Evolutionary conservation across 2,888 invertebrate species (phyloP), one percentile per base, ranked within the genome.

Genomic region (Cabera pusaria): DNA sequence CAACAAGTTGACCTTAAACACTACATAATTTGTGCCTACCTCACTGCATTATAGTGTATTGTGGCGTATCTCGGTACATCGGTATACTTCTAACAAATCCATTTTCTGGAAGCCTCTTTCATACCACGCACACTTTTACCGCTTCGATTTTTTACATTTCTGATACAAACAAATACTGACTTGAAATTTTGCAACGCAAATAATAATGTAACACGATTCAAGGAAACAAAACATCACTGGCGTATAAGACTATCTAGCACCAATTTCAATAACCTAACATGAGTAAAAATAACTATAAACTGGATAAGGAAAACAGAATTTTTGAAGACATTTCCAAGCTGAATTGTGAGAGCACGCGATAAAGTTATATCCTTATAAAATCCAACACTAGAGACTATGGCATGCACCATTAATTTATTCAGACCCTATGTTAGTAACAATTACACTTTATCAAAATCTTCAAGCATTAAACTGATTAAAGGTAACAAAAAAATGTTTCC

Each of bases 11-110:
- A 58, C 53, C 68, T 74, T 75, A 77, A 26, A 48, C 44, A 61
- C 69, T 75, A 72, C 66, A 71, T 68, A 72, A 56, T 83, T 87
- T 87, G 87, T 86, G 87, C 86, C 81, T 79, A 71, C 65, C 57
- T 64, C 67, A 64, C 62, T 60, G 64, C 41, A 20, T 40, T 36
- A 42, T 39, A 27, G 26, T 31, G 38, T 40, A 31, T 46, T 39
- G 44, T 38, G 38, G 35, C 37, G 28, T 44, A 37, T 26, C 23
- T 38, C 28, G 8, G 14, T 14, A 6, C 7, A 14, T 14, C 2
- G 14, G 14, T 14, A 14, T 14, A 14, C n/a, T n/a, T n/a, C n/a
- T n/a, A n/a, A n/a, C n/a, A n/a, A n/a, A n/a, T n/a, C n/a, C n/a
- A n/a, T n/a, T n/a, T n/a, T n/a, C n/a, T n/a, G n/a, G n/a, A n/a